Evolutionary conservation across 2,797 vertebrate genomes (phyloP), one percentile per base, ranked within the genome.

Genomic region (Rallus crepitans): DNA sequence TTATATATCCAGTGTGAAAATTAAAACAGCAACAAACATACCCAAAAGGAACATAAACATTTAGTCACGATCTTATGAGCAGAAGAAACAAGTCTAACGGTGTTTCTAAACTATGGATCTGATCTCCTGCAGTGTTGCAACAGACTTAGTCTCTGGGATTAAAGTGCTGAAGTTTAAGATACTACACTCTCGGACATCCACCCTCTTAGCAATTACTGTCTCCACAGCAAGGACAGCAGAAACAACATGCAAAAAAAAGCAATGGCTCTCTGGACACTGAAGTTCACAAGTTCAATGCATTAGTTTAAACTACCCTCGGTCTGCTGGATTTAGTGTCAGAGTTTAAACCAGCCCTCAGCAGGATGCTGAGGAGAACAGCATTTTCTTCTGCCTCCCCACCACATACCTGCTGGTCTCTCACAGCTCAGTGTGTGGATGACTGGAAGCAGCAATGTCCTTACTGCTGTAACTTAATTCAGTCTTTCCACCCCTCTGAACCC

Each of bases 11-110:
- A 90, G 14, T 59, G 60, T 80, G 71, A 87, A 89, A 92, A 96
- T 82, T 94, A 93, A 89, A 88, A 45, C n/a, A 89, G 71, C 37
- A 90, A 11, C 83, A 80, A 96, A 87, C 57, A 57, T 55, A 87
- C 33, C 53, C 37, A 39, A 82, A 92, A 92, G 83, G 60, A 31
- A 87, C 25, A 77, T 68, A 91, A 91, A 89, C 0, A 0, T 82
- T 82, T 66, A 93, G 39, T 68, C 24, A 37, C 53, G 35, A 70
- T 87, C 18, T 70, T 64, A 50, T 11, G 15, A 85, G 56, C 40
- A 80, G 79, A 92, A 89, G 45, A 68, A 94, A 84, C 15, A 73
- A 78, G 56, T 21, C 39, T 73, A 87, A 31, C 31, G 15, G 11
- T 31, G n/a, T 85, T 94, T 55, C 81, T 53, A 65, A 94, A 77